Percentiles rank a stretch among this genome's conserved stretches.
phyloP scores from a whole-genome alignment of 30 jellyfish, hydroid and myxozoan genomes.

The Aurelia aurita complex sp. Pacific region DNA sequence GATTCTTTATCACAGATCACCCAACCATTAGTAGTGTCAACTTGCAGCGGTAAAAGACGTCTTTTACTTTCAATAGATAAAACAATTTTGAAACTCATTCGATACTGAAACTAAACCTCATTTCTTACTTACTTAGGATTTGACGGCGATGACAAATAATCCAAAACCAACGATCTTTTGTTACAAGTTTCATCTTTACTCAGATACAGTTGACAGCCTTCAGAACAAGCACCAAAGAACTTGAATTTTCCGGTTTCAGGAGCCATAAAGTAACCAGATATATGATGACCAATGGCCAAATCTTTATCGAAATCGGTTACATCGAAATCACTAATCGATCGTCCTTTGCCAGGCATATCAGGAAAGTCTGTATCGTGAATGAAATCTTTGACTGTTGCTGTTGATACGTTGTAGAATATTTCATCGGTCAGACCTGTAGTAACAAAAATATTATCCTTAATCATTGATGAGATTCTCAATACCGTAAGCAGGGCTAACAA shows the following conservation, averaged over 20 bases:
- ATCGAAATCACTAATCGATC: constrained; percentile 76
- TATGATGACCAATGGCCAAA: constrained; percentile 82
- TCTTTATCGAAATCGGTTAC: constrained; percentile 59
- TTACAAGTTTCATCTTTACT: constrained; percentile 94
- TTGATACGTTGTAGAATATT: constrained; percentile 78
- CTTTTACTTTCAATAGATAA: no score
- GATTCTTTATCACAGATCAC: no score
- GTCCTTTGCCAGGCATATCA: constrained; percentile 71
- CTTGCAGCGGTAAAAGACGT: no score
- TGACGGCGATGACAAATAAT: constrained; percentile 48
- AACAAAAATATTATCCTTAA: background rate
- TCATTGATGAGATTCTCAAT: no score
- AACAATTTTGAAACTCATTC: no score
- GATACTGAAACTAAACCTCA: no score
- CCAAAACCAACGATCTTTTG: constrained; percentile 78
- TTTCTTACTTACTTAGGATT: constrained; percentile 27
- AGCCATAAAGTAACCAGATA: constrained; percentile 94
- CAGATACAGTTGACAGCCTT: constrained; percentile 82
- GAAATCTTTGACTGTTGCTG: constrained; percentile 77
- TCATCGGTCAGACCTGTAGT: constrained; percentile 87
- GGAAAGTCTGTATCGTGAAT: constrained; percentile 76
- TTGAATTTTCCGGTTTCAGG: constrained; percentile 92
- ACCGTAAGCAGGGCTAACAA: no score
- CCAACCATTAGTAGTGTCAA: no score
- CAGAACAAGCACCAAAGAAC: constrained; percentile 91